Evolutionary conservation across 2,888 invertebrate species (phyloP), one percentile per base, ranked within the genome.

Genomic region (Hemaris fuciformis): DNA sequence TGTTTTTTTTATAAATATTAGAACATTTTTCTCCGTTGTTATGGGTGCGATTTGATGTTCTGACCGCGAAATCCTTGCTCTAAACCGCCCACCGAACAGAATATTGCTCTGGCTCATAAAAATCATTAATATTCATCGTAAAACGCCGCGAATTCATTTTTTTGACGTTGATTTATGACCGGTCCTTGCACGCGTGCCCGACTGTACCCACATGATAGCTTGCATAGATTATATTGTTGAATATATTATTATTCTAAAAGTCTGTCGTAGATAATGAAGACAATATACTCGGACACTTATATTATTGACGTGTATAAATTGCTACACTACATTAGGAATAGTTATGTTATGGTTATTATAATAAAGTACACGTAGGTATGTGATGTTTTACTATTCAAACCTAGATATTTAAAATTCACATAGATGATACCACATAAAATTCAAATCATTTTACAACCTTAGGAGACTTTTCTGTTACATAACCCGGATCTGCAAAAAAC

Each of bases 51-150:
- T 38, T n/a, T 0, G 38, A n/a, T 38, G 38, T 25, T 20, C 22
- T 23, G 31, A 41, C 38, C 31, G 15, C 13, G 31, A 27, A 46
- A 56, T 66, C 60, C 63, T 64, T 69, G 66, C 62, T 68, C 62
- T 64, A 63, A 60, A 57, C 43, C 53, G 62, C 66, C 62, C 64
- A 46, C 23, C 63, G 64, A 62, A 7, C 68, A 69, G 68, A 75
- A 75, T 74, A 80, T 78, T 75, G 71, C 72, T 66, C 64, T 66
- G 68, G 73, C 69, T 71, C 70, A 80, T 77, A 77, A 79, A 79
- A 78, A 83, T 81, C 83, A 87, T 89, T 87, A 86, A 87, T 87
- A 89, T 88, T 88, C 86, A 85, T 84, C 81, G 77, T 77, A 83
- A 83, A 84, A 78, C 76, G 77, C 76, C 76, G 77, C 80, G 80